These are phyloP conservation scores for Engystomops pustulosus DNA, from an alignment of 2,113 vertebrate genomes.

Conservation along the genomic window DNA sequence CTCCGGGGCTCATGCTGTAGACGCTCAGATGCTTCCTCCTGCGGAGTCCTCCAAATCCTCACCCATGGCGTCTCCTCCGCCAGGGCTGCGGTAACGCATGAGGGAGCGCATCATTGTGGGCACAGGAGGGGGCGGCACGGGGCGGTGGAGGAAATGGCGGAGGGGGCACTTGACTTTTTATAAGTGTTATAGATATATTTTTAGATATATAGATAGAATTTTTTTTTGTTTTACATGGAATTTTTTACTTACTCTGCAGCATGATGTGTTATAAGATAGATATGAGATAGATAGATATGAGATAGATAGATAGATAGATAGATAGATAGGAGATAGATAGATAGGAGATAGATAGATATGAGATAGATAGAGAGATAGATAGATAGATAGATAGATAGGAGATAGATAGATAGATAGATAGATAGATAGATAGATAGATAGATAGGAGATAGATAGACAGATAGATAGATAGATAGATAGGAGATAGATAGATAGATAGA, in stretches of 20 bases:
- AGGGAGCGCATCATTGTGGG: conserved; percentile 5
- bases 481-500: conserved; percentile 7
- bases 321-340: no score
- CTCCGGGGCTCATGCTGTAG: background rate
- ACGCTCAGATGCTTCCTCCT: conserved; percentile 36
- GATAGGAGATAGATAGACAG: background rate
- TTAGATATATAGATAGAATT: no score
- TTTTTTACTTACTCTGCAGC: no score
- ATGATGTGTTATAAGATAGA: no score
- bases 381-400: background rate
- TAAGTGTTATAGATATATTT: background rate
- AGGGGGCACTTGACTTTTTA: background rate
- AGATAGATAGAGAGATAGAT: background rate
- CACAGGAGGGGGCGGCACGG: background rate
- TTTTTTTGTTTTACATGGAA: no score
- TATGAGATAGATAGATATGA: no score
- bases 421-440: conserved; percentile 16
- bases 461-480: conserved; percentile 10
- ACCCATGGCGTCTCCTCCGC: background rate
- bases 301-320: no score
- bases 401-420: conserved; percentile 1
- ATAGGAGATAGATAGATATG: background rate
- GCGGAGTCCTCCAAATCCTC: background rate
- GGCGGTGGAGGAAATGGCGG: background rate
- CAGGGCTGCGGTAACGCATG: background rate